phyloP scores from a whole-genome alignment of 1,140 invertebrate species.

The Nixonia krombeini region DNA sequence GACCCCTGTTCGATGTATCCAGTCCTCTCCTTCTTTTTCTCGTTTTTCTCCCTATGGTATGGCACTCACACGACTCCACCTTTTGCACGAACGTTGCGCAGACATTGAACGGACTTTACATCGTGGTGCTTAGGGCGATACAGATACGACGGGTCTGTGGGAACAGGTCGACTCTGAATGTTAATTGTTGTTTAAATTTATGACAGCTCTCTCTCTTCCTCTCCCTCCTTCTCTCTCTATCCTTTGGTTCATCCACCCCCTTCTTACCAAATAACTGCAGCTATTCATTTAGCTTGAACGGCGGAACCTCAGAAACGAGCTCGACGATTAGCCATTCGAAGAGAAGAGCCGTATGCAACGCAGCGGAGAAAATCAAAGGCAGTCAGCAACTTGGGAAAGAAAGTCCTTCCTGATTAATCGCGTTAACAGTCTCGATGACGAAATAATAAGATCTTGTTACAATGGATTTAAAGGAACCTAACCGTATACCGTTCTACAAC shows the following conservation, averaged over 20 bases:
- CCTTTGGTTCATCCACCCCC: neutral
- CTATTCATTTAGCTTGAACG: slow-evolving; percentile 51
- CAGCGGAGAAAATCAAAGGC: neutral
- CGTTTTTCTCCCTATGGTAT: slow-evolving; percentile 14
- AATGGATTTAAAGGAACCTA: too few species aligned
- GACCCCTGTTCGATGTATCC: slow-evolving; percentile 57
- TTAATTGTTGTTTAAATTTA: slow-evolving; percentile 71
- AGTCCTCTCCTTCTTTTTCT: slow-evolving; percentile 34
- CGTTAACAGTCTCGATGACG: too few species aligned
- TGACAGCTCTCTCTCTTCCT: slow-evolving; percentile 39
- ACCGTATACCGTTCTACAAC: too few species aligned
- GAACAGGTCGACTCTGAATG: slow-evolving; percentile 58
- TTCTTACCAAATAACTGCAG: slow-evolving; percentile 42
- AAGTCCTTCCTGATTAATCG: neutral
- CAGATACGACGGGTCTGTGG: slow-evolving; percentile 52
- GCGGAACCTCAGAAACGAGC: slow-evolving; percentile 48
- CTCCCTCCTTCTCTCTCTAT: neutral
- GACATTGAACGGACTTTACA: slow-evolving; percentile 27
- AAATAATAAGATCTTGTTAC: too few species aligned
- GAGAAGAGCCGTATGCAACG: neutral
- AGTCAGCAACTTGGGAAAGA: neutral
- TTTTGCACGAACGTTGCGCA: slow-evolving; percentile 41
- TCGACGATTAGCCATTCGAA: slow-evolving; percentile 53
- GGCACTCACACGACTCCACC: slow-evolving; percentile 42
- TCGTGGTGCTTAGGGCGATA: slow-evolving; percentile 44